These are phyloP conservation scores for Muscina levida DNA, from an alignment of 2,888 invertebrate genomes.

Conservation along the genomic window DNA sequence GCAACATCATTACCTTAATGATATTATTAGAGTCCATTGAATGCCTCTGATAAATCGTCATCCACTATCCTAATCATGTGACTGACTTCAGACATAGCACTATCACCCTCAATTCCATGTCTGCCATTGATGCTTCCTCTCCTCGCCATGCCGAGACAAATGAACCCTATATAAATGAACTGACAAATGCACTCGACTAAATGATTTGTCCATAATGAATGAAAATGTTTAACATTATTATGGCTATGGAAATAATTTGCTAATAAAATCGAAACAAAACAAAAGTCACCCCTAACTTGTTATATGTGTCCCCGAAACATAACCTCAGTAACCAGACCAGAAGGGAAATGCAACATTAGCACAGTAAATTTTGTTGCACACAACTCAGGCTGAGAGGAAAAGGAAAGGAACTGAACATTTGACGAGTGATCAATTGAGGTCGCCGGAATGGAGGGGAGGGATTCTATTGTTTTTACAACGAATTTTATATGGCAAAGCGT, in stretches of 20 bases:
- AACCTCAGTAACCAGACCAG: too few species aligned
- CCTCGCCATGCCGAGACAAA: too few species aligned
- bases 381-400: too few species aligned
- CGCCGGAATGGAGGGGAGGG: not conserved
- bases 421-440: constrained; percentile 1
- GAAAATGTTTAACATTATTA: too few species aligned
- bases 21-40: too few species aligned
- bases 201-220: constrained; percentile 15
- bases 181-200: constrained; percentile 10
- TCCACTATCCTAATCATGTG: too few species aligned
- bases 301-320: too few species aligned
- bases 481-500: not conserved
- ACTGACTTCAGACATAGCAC: too few species aligned
- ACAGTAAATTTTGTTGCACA: not conserved
- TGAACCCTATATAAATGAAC: not conserved
- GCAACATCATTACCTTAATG: too few species aligned
- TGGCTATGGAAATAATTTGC: constrained; percentile 25
- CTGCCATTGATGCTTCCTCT: too few species aligned
- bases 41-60: too few species aligned
- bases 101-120: too few species aligned
- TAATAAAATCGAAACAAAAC: constrained; percentile 8
- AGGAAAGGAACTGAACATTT: not conserved
- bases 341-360: not conserved
- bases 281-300: constrained; percentile 19
- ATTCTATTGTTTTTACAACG: not conserved